These are phyloP conservation scores for Heliconius cydno DNA, from an alignment of 2,888 invertebrate species.

Conservation along the genomic window DNA sequence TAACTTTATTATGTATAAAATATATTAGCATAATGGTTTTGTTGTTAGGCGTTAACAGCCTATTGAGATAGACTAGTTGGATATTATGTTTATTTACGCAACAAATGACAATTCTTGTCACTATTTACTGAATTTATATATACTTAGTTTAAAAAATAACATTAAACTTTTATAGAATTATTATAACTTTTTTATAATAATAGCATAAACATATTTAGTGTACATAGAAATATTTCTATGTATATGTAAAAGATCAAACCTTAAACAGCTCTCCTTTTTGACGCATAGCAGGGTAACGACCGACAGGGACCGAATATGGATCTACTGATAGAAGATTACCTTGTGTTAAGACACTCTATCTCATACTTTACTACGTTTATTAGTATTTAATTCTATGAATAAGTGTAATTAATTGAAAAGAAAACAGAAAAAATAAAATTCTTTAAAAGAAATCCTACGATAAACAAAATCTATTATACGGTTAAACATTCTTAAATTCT, in stretches of 20 bases:
- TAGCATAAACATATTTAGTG: neutral
- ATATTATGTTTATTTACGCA: constrained; percentile 2
- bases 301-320: no score
- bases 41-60: constrained; percentile 22
- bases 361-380: no score
- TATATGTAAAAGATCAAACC: neutral
- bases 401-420: neutral
- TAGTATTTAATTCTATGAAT: no score
- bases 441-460: neutral
- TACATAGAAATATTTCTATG: no score
- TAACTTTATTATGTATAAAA: constrained; percentile 23
- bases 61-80: constrained; percentile 16
- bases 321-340: neutral
- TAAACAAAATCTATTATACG: neutral
- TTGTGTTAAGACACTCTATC: neutral
- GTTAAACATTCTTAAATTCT: constrained; percentile 3
- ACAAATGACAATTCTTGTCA: constrained; percentile 1
- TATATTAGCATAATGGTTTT: constrained; percentile 26
- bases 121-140: constrained; percentile 5
- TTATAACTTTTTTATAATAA: neutral
- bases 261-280: neutral
- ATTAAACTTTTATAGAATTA: neutral
- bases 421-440: neutral
- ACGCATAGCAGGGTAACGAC: neutral
- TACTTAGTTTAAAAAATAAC: neutral